Evolutionary conservation across 2,888 invertebrate species (phyloP).

Genomic region (Eilema caniola): DNA sequence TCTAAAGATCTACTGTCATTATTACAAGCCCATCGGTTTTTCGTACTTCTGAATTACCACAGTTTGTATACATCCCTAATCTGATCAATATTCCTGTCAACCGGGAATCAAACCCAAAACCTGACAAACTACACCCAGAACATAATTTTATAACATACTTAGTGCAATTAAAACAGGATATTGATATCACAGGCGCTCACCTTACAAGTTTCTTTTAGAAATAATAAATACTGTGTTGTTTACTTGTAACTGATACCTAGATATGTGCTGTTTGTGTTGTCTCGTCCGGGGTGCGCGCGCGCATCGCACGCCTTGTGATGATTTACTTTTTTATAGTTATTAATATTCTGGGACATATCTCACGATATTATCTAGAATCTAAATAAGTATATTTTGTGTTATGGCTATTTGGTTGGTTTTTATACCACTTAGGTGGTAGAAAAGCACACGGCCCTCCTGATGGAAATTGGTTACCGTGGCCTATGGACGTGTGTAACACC

Average conservation of each 20-base stretch:
- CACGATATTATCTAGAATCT: background rate
- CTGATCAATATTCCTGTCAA: background rate
- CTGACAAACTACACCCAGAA: background rate
- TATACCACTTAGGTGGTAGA: too few relatives aligned
- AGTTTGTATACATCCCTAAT: too few relatives aligned
- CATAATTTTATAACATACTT: background rate
- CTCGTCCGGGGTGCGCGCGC: constrained; percentile 41
- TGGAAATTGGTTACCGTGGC: too few relatives aligned
- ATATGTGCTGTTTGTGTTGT: constrained; percentile 45
- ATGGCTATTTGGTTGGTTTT: background rate
- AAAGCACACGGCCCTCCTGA: too few relatives aligned
- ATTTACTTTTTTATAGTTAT: constrained; percentile 2
- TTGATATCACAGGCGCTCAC: background rate
- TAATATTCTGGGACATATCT: background rate
- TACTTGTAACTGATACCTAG: constrained; percentile 48
- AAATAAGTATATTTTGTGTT: background rate
- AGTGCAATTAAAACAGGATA: constrained; percentile 1
- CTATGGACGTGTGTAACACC: too few relatives aligned
- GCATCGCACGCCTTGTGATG: constrained; percentile 11
- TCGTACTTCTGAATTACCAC: too few relatives aligned
- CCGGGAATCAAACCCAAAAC: background rate
- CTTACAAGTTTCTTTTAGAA: constrained; percentile 21
- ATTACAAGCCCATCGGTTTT: too few relatives aligned
- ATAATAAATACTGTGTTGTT: constrained; percentile 39
- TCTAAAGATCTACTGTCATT: too few relatives aligned